Percentiles rank a stretch among this genome's conserved stretches.
Evolutionary conservation across 2,797 vertebrate genomes (phyloP).

Genomic region (Acrocephalus scirpaceus): DNA sequence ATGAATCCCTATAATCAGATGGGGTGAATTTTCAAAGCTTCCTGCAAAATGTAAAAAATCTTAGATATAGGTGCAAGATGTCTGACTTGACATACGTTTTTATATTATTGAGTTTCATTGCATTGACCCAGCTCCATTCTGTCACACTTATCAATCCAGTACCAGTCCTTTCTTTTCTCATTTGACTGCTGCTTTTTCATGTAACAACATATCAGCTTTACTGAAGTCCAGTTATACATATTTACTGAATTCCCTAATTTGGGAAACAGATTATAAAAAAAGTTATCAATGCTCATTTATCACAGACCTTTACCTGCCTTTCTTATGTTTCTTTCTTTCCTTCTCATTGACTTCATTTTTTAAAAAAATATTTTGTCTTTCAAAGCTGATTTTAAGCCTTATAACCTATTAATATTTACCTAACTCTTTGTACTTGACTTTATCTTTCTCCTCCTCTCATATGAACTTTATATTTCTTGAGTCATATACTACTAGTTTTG

Average conservation of each 20-base stretch:
- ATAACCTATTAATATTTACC: not conserved
- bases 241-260: not conserved
- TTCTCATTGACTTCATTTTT: accelerated
- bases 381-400: not conserved
- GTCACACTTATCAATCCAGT: not conserved
- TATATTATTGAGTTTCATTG: not conserved
- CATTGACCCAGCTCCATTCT: not conserved
- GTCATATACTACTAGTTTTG: not conserved
- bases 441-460: not conserved
- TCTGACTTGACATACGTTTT: not conserved
- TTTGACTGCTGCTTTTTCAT: not conserved
- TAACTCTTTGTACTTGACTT: not conserved
- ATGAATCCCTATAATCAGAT: not conserved
- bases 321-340: not conserved
- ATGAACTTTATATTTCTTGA: not conserved
- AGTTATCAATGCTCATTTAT: not conserved
- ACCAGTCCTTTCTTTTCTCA: not conserved
- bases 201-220: not conserved
- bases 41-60: not conserved
- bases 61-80: not conserved
- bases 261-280: not conserved
- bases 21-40: not conserved
- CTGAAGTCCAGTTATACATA: not conserved
- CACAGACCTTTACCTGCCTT: accelerated
- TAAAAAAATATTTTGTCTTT: not conserved